phyloP scores from a whole-genome alignment of 2,113 vertebrate genomes.

The Todiramphus chloris region DNA sequence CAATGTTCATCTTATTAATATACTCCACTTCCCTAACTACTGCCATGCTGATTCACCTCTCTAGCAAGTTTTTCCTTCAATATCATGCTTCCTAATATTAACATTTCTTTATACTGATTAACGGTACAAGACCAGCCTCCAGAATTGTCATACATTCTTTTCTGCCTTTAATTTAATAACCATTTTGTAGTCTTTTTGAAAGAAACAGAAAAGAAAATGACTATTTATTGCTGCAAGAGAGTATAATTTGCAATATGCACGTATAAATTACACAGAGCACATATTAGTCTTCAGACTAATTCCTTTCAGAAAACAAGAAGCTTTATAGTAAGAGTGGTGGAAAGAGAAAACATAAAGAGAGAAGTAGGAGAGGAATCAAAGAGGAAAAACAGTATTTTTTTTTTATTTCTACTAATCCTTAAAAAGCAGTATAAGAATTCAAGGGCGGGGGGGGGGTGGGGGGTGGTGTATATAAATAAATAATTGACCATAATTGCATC shows the following conservation, averaged over 20 bases:
- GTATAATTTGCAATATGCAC: neutral
- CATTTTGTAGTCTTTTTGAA: neutral
- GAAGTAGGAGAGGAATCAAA: neutral
- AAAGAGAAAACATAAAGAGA: neutral
- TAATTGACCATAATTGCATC: no score
- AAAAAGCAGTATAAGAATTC: neutral
- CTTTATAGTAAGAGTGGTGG: neutral
- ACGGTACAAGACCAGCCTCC: neutral
- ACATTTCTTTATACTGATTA: neutral
- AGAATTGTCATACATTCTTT: neutral
- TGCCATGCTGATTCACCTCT: neutral
- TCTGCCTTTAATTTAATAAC: neutral
- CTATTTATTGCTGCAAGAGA: neutral
- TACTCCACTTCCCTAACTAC: neutral
- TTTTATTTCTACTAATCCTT: neutral
- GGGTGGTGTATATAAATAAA: neutral
- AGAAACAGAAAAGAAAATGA: neutral
- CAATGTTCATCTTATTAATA: neutral
- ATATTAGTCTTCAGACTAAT: neutral
- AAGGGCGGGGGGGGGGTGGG: rapidly evolving
- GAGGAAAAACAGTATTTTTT: neutral
- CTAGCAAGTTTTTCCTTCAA: neutral
- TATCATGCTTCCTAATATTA: neutral
- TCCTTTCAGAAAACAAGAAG: neutral
- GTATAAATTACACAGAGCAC: neutral